Base-by-base conservation (phyloP, 2,113 vertebrate genomes). In the Chloropsis hardwickii region DNA sequence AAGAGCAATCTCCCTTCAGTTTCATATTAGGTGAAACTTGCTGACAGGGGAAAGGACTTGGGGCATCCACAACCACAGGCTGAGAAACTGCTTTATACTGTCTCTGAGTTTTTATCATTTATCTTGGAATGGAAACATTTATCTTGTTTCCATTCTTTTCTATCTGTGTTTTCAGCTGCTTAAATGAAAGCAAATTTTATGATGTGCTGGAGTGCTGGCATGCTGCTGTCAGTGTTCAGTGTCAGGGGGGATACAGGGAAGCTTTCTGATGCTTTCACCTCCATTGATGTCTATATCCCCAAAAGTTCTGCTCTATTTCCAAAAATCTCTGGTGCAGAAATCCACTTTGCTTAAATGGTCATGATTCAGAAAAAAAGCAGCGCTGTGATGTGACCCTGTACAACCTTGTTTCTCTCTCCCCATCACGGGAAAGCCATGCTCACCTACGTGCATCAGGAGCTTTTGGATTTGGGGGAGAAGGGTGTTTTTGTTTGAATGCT, bases 401-500 rank as follows among this genome's bases (percentile, higher is more conserved):
- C 53, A 72, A 31, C 21, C 13, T 58, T 27, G 6, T 45, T 51
- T 74, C 35, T 61, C 37, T 60, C 39, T 88, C 15, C 13, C 28
- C 6, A 5, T 35, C 21, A 31, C 11, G 42, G 37, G 19, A 80
- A 44, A 51, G 50, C 0, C 1, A n/a, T 70, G 39, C 11, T 77
- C 39, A 23, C 21, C 33, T 39, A 8, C 0, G 0, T 27, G 62
- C 39, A 17, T 1, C 2, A 47, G 23, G 25, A 61, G 19, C 16
- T 40, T 72, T 69, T 37, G 37, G 37, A 25, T 78, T 29, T 83
- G 24, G 12, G 22, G 27, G 6, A 73, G 50, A 85, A 92, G 70
- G 11, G 5, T 60, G 29, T 39, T 42, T n/a, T 12, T 39, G 39
- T 70, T 42, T 58, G 37, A 83, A n/a, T 60, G 40, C 37, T 88